Evolutionary conservation across 1,140 invertebrate genomes (phyloP).

Genomic region (Colletes gigas): DNA sequence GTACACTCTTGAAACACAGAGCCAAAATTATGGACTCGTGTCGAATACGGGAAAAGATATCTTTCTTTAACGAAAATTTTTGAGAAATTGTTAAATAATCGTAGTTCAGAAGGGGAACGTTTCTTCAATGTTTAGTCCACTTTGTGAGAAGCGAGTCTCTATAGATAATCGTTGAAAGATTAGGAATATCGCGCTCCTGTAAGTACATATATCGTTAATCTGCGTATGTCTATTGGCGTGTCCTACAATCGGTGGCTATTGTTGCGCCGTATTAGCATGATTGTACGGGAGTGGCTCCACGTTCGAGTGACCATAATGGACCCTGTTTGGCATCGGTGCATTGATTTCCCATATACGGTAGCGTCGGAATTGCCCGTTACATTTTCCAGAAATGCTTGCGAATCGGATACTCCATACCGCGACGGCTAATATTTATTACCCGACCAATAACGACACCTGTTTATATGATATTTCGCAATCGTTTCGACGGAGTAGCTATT

Average conservation of each 20-base stretch:
- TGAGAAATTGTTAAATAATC: no score
- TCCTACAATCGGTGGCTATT: conserved; percentile 35
- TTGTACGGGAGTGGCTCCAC: conserved; percentile 12
- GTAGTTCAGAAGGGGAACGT: no score
- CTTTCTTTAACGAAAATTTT: no score
- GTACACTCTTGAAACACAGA: no score
- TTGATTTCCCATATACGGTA: conserved; percentile 15
- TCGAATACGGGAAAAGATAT: no score
- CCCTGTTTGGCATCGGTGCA: neutral
- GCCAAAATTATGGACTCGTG: no score
- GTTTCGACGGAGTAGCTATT: no score
- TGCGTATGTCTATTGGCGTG: conserved; percentile 4
- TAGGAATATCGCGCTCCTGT: neutral
- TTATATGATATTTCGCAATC: neutral
- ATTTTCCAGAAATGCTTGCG: neutral
- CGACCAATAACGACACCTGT: neutral
- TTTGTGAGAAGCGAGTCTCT: no score
- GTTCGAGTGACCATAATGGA: conserved; percentile 10
- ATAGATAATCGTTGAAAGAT: neutral
- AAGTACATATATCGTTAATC: neutral
- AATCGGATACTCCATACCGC: neutral
- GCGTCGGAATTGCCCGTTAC: conserved; percentile 11
- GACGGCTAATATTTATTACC: conserved; percentile 33
- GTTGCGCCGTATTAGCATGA: conserved; percentile 34
- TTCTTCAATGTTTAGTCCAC: no score